Conservation (phyloP, 2,797 vertebrate species). For the Hippocampus kuda region DNA sequence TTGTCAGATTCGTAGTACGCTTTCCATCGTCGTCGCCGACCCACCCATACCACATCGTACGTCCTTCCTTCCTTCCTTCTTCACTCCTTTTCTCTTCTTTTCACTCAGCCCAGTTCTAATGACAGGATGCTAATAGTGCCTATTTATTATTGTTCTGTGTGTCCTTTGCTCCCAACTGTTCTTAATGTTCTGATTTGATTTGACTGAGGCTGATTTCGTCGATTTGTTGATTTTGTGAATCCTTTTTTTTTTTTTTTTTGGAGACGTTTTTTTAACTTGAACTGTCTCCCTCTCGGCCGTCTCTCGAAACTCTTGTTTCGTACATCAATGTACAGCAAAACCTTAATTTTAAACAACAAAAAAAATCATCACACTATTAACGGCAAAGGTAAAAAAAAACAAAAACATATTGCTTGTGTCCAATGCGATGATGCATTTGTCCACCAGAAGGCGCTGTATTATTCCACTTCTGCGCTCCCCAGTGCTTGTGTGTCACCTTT, state of each 20-base stretch:
- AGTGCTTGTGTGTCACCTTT: conserved; percentile 19
- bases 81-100: conserved; percentile 15
- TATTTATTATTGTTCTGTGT: conserved; percentile 52
- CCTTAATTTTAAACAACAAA: neutral
- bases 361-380: neutral
- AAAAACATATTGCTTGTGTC: neutral
- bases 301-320: conserved; percentile 8
- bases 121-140: conserved; percentile 26
- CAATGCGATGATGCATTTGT: neutral
- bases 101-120: conserved; percentile 2
- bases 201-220: conserved; percentile 15
- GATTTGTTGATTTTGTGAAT: conserved; percentile 14
- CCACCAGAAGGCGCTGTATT: conserved; percentile 13
- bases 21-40: neutral
- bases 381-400: neutral
- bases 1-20: conserved; percentile 70
- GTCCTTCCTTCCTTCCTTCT: neutral
- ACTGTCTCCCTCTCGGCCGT: neutral
- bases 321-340: conserved; percentile 16
- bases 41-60: neutral
- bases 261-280: neutral
- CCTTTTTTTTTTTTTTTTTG: conserved; percentile 1
- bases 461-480: conserved; percentile 1
- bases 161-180: conserved; percentile 5
- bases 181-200: neutral